Percentiles rank a stretch among this genome's conserved stretches.
Conservation (phyloP, 2,113 vertebrate species). For the Thermophis baileyi region DNA sequence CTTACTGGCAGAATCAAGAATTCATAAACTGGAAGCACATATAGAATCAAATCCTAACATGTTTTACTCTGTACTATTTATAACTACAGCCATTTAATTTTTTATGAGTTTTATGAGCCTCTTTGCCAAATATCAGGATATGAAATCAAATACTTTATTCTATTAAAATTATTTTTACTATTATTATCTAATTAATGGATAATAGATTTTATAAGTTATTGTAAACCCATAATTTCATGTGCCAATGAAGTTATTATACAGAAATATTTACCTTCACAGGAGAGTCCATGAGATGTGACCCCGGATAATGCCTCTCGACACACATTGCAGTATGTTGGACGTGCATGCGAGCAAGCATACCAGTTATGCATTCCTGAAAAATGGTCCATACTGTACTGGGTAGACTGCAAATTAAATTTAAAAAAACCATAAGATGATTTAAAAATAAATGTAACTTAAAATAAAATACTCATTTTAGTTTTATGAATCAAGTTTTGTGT, state of each 20-base stretch:
- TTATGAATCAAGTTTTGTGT: not conserved
- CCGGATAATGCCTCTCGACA: constrained; percentile 91
- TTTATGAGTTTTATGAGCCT: not conserved
- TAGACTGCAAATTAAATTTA: constrained; percentile 73
- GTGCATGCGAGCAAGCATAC: constrained; percentile 94
- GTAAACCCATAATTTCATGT: not conserved
- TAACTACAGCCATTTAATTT: not conserved
- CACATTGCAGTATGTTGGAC: constrained; percentile 95
- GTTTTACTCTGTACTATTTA: not conserved
- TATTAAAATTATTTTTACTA: not conserved
- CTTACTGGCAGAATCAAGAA: not conserved
- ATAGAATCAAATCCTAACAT: not conserved
- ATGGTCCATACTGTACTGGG: constrained; percentile 98
- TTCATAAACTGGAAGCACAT: not conserved
- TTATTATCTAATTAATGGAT: not conserved
- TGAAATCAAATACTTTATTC: not conserved
- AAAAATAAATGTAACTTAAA: not conserved
- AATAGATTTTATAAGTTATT: not conserved
- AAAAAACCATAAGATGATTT: constrained; percentile 3
- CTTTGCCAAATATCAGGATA: not conserved
- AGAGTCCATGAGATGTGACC: constrained; percentile 93
- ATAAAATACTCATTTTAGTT: not conserved
- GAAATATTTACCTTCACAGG: constrained; percentile 84
- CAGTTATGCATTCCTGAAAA: constrained; percentile 99
- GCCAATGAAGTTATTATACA: not conserved